Conservation (phyloP, 2,888 invertebrate genomes). For the Penaeus monodon region DNA sequence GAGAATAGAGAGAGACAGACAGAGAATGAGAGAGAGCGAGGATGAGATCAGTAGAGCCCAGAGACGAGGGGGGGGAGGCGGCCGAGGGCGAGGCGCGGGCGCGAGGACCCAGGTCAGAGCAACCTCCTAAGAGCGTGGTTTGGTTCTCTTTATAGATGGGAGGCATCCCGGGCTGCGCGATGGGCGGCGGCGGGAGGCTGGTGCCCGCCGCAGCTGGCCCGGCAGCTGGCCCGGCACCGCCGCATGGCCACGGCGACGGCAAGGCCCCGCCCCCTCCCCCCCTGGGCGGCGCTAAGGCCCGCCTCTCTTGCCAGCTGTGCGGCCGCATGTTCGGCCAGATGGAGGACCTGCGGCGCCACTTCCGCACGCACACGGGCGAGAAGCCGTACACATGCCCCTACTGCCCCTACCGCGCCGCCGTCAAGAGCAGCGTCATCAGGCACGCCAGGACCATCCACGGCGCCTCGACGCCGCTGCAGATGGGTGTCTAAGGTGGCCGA, state of each 20-base stretch:
- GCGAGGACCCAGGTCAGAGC: not conserved
- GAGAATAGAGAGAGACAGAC: not conserved
- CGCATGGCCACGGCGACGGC: not conserved
- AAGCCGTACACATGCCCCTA: constrained; percentile 52
- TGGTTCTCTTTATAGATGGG: constrained; percentile 54
- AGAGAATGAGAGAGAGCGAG: not conserved
- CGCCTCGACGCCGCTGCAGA: constrained; percentile 1
- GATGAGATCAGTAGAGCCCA: rapidly evolving
- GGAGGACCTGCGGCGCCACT: constrained; percentile 50
- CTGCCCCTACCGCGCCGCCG: constrained; percentile 54
- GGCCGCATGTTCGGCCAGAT: constrained; percentile 50
- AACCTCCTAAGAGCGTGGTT: constrained; percentile 35
- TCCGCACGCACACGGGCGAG: constrained; percentile 51
- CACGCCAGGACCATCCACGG: constrained; percentile 53
- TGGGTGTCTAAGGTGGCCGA: not conserved
- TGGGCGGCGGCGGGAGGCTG: constrained; percentile 34
- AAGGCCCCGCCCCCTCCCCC: constrained; percentile 3
- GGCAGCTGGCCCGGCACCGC: constrained; percentile 1
- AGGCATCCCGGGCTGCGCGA: constrained; percentile 26
- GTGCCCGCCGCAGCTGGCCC: constrained; percentile 17
- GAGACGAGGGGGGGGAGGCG: not conserved
- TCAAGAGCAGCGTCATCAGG: constrained; percentile 52
- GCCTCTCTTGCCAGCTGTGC: constrained; percentile 46
- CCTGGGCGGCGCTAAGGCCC: constrained; percentile 12
- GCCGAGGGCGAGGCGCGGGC: not conserved